A percentile compares a stretch with the other conserved stretches of the same genome.
These are phyloP conservation scores for Listrodromus nycthemerus DNA, from an alignment of 2,888 invertebrate species.

Conservation along the genomic window DNA sequence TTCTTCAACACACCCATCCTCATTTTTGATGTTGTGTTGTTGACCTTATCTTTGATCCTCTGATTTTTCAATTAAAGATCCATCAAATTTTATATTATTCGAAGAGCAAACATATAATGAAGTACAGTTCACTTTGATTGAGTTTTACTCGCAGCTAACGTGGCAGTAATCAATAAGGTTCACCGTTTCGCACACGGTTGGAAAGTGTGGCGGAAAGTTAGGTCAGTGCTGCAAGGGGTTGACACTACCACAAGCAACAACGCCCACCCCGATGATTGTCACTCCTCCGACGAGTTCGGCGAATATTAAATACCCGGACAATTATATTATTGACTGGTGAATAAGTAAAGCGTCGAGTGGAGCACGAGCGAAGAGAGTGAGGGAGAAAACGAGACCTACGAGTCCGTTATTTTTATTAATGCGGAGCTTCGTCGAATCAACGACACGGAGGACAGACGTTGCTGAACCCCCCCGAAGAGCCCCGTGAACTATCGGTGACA, in stretches of 20 bases:
- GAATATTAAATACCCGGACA: background rate
- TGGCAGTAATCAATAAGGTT: conserved; percentile 68
- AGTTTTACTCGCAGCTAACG: conserved; percentile 34
- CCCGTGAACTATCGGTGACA: conserved; percentile 57
- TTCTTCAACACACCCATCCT: conserved; percentile 80
- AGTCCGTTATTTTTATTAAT: conserved; percentile 26
- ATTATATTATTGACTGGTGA: conserved; percentile 10
- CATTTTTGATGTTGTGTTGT: conserved; percentile 64
- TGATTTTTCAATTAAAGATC: conserved; percentile 27
- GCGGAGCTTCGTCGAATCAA: conserved; percentile 27
- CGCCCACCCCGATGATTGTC: conserved; percentile 30
- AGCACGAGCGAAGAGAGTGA: background rate
- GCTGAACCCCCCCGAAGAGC: conserved; percentile 53
- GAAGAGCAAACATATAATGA: conserved; percentile 41
- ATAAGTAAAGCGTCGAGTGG: background rate
- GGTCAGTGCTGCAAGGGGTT: conserved; percentile 51
- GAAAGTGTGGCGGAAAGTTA: conserved; percentile 32
- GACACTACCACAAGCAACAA: conserved; percentile 13
- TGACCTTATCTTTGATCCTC: conserved; percentile 12
- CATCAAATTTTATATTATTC: conserved; percentile 8
- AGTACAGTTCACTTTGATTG: conserved; percentile 12
- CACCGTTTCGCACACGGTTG: conserved; percentile 58
- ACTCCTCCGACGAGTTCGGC: background rate
- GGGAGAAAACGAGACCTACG: background rate
- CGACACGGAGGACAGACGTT: conserved; percentile 47